A percentile compares a stretch with the other conserved stretches of the same genome.
Evolutionary conservation across 2,888 invertebrate genomes (phyloP).

Genomic region (Emmelina monodactyla): DNA sequence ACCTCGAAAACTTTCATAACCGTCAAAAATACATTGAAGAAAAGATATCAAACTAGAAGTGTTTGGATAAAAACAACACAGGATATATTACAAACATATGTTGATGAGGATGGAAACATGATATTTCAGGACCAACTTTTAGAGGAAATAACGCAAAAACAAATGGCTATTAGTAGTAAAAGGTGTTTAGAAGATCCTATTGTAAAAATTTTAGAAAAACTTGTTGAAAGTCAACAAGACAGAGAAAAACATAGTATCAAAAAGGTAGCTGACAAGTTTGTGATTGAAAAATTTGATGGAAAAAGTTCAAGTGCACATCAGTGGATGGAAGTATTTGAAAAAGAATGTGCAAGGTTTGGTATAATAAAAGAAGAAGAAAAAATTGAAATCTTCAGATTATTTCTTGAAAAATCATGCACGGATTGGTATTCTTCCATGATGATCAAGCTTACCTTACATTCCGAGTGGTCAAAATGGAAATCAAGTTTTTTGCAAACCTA

Average conservation of each 20-base stretch:
- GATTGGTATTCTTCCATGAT: constrained; percentile 18
- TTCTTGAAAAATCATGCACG: constrained; percentile 17
- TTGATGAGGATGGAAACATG: constrained; percentile 8
- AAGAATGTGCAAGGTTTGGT: constrained; percentile 19
- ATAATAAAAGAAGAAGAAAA: constrained; percentile 18
- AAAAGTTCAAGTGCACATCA: constrained; percentile 17
- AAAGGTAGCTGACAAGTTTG: constrained; percentile 19
- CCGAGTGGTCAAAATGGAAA: constrained; percentile 19
- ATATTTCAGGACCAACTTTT: constrained; percentile 7
- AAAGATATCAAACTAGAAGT: constrained; percentile 9
- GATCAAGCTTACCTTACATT: constrained; percentile 14
- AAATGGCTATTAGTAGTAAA: constrained; percentile 4
- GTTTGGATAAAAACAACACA: constrained; percentile 6
- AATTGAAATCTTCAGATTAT: constrained; percentile 19
- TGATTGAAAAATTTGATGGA: constrained; percentile 20
- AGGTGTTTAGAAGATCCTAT: constrained; percentile 5
- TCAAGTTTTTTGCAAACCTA: constrained; percentile 18
- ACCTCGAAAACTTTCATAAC: not conserved
- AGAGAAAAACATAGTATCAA: constrained; percentile 15
- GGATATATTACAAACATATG: constrained; percentile 6
- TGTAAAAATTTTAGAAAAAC: constrained; percentile 15
- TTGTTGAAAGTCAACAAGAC: constrained; percentile 12
- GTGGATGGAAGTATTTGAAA: constrained; percentile 22
- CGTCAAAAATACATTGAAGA: constrained; percentile 8
- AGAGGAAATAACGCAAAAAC: constrained; percentile 7